Percentiles rank a stretch among this genome's conserved stretches.
Conservation (phyloP, 1,140 invertebrate genomes). For the Radopholus similis region DNA sequence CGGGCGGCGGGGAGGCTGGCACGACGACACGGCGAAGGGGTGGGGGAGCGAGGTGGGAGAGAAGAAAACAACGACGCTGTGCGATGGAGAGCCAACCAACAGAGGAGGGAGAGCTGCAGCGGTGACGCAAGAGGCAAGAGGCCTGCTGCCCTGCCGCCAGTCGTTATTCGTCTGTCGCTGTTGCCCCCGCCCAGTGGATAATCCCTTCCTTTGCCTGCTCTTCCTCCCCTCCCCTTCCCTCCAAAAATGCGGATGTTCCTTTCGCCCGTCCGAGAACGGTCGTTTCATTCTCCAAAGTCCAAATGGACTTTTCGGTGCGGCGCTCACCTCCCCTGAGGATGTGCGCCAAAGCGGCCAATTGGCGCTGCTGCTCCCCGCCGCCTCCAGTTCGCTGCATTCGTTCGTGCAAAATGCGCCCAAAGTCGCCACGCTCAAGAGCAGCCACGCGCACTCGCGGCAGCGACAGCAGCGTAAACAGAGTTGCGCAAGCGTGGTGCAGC, state of each 20-base stretch:
- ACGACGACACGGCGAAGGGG: background rate
- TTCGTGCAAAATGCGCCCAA: background rate
- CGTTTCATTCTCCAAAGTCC: background rate
- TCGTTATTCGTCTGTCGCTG: too few species aligned
- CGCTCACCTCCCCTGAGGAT: conserved; percentile 35
- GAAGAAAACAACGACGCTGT: background rate
- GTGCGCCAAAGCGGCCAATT: conserved; percentile 26
- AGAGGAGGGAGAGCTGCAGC: too few species aligned
- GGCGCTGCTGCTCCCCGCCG: conserved; percentile 18
- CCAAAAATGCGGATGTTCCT: background rate
- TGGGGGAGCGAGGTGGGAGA: background rate
- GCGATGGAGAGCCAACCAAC: background rate
- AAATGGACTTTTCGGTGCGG: background rate
- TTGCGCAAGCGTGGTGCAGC: conserved; percentile 2
- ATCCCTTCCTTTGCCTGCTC: too few species aligned
- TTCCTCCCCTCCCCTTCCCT: too few species aligned
- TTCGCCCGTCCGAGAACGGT: background rate
- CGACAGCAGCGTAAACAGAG: conserved; percentile 3
- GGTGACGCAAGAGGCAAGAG: too few species aligned
- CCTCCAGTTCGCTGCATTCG: conserved; percentile 14
- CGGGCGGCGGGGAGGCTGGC: background rate
- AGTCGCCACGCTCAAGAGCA: background rate
- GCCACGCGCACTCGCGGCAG: background rate
- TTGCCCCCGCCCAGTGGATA: too few species aligned
- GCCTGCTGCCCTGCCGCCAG: too few species aligned